Percentiles rank a stretch among this genome's conserved stretches.
These are phyloP conservation scores for Strigamia transsilvanica DNA, from an alignment of 2,888 invertebrate genomes.

Conservation along the genomic window DNA sequence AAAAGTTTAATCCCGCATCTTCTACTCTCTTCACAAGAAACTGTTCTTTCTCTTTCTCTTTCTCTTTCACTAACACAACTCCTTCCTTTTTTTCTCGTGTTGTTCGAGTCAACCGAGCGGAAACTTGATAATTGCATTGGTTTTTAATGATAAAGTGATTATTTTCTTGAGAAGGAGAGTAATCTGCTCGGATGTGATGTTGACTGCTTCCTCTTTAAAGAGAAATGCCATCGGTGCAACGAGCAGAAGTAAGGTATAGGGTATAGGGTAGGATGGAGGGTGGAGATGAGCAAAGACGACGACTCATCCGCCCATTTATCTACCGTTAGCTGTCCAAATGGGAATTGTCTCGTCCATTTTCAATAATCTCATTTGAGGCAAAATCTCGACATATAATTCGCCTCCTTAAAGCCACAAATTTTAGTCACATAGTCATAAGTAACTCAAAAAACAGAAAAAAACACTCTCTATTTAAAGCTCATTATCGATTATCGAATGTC, in stretches of 20 bases:
- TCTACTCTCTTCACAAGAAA: constrained; percentile 15
- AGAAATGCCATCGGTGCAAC: constrained; percentile 30
- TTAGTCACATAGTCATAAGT: background rate
- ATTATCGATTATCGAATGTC: constrained; percentile 35
- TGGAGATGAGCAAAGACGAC: background rate
- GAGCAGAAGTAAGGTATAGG: constrained; percentile 29
- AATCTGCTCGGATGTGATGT: constrained; percentile 39
- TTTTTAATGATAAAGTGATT: constrained; percentile 44
- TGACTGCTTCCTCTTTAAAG: constrained; percentile 28
- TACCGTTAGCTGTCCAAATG: background rate
- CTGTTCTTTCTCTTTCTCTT: no score
- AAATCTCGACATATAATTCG: constrained; percentile 24
- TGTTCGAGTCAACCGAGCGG: constrained; percentile 40
- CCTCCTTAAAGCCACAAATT: background rate
- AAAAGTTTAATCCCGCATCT: constrained; percentile 44
- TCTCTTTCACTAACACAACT: constrained; percentile 19
- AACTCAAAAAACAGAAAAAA: background rate
- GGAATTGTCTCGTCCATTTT: constrained; percentile 41
- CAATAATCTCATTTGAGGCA: constrained; percentile 24
- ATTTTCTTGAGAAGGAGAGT: constrained; percentile 37
- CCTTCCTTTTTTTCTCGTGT: constrained; percentile 32
- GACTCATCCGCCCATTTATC: constrained; percentile 40
- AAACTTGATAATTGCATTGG: constrained; percentile 44
- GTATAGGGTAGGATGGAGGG: background rate
- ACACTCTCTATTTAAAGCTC: background rate